These are phyloP conservation scores for Leptodactylus fuscus DNA, from an alignment of 2,113 vertebrate species.

Conservation along the genomic window DNA sequence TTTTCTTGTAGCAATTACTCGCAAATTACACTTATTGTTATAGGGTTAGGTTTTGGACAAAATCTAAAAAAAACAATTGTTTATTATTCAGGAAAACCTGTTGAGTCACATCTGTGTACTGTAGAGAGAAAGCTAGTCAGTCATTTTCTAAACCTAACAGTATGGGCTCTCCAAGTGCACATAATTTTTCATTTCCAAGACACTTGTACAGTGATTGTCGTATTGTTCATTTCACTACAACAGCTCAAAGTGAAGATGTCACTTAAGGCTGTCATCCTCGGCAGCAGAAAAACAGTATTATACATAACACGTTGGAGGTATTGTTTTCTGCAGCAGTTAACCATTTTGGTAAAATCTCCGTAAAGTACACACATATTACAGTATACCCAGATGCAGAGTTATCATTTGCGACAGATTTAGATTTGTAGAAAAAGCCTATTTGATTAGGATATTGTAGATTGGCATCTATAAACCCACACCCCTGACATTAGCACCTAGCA, in stretches of 20 bases:
- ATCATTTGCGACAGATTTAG: neutral
- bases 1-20: too few species aligned
- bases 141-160: neutral
- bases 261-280: neutral
- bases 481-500: neutral
- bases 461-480: neutral
- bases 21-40: too few species aligned
- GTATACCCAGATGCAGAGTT: neutral
- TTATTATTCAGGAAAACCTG: too few species aligned
- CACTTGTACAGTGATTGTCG: slow-evolving; percentile 36
- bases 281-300: neutral
- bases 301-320: neutral
- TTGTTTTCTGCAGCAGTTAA: neutral
- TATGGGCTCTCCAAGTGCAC: neutral
- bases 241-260: slow-evolving; percentile 1
- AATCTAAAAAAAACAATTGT: too few species aligned
- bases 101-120: too few species aligned
- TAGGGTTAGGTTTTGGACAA: too few species aligned
- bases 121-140: neutral
- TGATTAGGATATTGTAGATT: neutral
- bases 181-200: slow-evolving; percentile 21
- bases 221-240: slow-evolving; percentile 1
- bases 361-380: too few species aligned
- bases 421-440: neutral
- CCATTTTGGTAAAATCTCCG: neutral